Conservation (phyloP, 1,140 invertebrate species). For the Drosophila obscura region DNA sequence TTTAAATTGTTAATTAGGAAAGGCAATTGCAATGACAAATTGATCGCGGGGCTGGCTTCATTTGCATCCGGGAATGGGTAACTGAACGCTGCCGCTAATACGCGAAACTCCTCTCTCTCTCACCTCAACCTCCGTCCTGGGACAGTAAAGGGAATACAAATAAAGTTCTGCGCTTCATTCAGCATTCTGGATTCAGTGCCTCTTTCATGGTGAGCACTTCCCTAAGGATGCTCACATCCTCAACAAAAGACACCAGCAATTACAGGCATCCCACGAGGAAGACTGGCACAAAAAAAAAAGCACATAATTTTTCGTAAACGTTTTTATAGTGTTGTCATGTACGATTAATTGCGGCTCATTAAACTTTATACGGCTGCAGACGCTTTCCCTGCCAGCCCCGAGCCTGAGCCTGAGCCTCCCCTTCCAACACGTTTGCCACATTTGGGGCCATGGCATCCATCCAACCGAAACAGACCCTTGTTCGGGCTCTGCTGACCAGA, state of each 20-base stretch:
- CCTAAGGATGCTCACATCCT: conserved; percentile 15
- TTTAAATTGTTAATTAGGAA: conserved; percentile 84
- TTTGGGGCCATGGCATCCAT: conserved; percentile 15
- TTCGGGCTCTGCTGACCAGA: conserved; percentile 32
- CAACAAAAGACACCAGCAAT: conserved; percentile 53
- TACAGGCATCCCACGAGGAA: conserved; percentile 29
- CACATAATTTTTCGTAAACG: conserved; percentile 76
- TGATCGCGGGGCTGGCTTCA: conserved; percentile 45
- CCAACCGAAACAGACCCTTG: conserved; percentile 53
- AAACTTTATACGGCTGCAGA: conserved; percentile 73
- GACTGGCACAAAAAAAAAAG: conserved; percentile 28
- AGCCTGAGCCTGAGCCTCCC: conserved; percentile 4
- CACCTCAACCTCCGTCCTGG: too few species aligned
- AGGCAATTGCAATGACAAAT: conserved; percentile 66
- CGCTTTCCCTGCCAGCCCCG: conserved; percentile 51
- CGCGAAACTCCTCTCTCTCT: background rate
- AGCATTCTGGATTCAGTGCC: background rate
- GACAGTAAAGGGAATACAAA: background rate
- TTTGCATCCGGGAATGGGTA: too few species aligned
- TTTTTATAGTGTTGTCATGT: conserved; percentile 82
- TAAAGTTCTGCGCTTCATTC: conserved; percentile 16
- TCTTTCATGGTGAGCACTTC: conserved; percentile 11
- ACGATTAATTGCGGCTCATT: conserved; percentile 80
- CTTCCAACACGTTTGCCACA: background rate
- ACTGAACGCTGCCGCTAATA: too few species aligned